Evolutionary conservation across 1,140 invertebrate species (phyloP).

Genomic region (Scaptomyza pallida): DNA sequence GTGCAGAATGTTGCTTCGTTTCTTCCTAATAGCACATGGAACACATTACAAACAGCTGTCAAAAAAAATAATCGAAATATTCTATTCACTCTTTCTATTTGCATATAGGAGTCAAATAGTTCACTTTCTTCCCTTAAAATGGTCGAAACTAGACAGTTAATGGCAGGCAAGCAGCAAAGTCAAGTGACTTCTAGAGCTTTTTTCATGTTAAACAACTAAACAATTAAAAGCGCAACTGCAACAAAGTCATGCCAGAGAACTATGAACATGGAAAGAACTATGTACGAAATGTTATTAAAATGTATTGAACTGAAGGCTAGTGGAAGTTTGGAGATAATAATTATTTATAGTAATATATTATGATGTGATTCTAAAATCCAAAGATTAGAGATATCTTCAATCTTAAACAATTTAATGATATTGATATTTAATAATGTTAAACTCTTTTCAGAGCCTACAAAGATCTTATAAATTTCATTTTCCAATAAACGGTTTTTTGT

Average conservation of each 20-base stretch:
- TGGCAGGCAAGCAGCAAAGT: slow-evolving; percentile 17
- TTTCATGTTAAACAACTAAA: slow-evolving; percentile 12
- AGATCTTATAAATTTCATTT: too few species aligned
- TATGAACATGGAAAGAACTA: background rate
- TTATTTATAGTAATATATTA: too few species aligned
- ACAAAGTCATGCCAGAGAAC: too few species aligned
- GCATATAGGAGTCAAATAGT: background rate
- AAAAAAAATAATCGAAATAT: slow-evolving; percentile 40
- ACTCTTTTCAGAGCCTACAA: too few species aligned
- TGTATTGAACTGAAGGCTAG: too few species aligned
- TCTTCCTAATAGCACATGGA: slow-evolving; percentile 21
- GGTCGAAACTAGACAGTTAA: slow-evolving; percentile 24
- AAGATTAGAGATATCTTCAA: too few species aligned
- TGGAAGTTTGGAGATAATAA: too few species aligned
- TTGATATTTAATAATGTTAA: too few species aligned
- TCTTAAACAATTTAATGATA: too few species aligned
- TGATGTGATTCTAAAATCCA: too few species aligned
- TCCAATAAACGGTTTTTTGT: too few species aligned
- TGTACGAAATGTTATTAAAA: too few species aligned
- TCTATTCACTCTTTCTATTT: slow-evolving; percentile 19
- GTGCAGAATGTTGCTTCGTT: background rate
- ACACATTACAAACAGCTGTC: slow-evolving; percentile 71
- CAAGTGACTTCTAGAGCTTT: slow-evolving; percentile 26
- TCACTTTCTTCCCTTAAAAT: slow-evolving; percentile 27
- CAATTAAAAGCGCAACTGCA: slow-evolving; percentile 19